A percentile compares a stretch with the other conserved stretches of the same genome.
These are phyloP conservation scores for Hydropsyche tenuis DNA, from an alignment of 1,140 invertebrate species.

Conservation along the genomic window DNA sequence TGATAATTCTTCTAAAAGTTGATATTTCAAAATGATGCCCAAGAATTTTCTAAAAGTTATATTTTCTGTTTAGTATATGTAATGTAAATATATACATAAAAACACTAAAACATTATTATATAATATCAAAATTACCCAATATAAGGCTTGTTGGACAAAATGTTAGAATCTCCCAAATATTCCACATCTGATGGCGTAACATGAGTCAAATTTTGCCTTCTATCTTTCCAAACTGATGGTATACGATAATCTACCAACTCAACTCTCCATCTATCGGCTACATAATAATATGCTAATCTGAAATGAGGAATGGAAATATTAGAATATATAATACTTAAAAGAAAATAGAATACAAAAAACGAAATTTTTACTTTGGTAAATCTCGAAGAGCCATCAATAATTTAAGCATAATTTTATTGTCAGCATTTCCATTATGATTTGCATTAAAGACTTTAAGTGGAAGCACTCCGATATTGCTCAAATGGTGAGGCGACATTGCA, in stretches of 20 bases:
- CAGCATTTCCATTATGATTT: constrained; percentile 53
- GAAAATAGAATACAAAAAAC: constrained; percentile 18
- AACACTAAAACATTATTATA: not conserved
- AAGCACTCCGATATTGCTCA: constrained; percentile 56
- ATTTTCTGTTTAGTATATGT: not conserved
- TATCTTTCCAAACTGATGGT: constrained; percentile 63
- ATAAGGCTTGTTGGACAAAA: constrained; percentile 66
- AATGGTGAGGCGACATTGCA: constrained; percentile 58
- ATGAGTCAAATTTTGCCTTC: constrained; percentile 57
- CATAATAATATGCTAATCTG: constrained; percentile 66
- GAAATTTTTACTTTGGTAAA: constrained; percentile 55
- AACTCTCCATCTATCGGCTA: constrained; percentile 67
- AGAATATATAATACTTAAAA: not conserved
- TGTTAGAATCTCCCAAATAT: constrained; percentile 63
- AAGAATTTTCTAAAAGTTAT: constrained; percentile 58
- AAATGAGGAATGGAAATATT: not conserved
- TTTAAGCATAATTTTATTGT: constrained; percentile 55
- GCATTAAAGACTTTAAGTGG: constrained; percentile 54
- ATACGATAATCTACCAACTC: constrained; percentile 58
- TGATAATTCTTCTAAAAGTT: constrained; percentile 57
- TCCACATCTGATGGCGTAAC: constrained; percentile 58
- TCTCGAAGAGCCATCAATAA: constrained; percentile 62
- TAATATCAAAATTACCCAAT: constrained; percentile 58
- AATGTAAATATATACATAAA: not conserved
- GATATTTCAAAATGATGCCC: constrained; percentile 59